Evolutionary conservation across 2,113 vertebrate species (phyloP).

Genomic region (Stegastes partitus): DNA sequence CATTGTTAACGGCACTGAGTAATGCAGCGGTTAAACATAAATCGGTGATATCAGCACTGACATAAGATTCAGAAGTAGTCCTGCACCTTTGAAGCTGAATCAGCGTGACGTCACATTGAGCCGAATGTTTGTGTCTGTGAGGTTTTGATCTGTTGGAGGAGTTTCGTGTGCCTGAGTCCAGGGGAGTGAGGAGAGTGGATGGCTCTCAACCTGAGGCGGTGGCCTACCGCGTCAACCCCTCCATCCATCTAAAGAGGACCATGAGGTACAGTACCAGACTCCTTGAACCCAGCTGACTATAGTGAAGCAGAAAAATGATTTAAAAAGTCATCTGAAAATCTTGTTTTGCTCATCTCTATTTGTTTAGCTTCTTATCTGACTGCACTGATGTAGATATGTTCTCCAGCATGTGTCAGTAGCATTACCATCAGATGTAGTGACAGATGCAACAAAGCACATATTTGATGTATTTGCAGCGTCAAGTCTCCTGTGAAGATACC

Average conservation of each 20-base stretch:
- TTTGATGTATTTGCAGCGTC: too few relatives aligned
- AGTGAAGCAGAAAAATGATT: background rate
- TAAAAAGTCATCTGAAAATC: background rate
- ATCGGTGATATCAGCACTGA: conserved; percentile 28
- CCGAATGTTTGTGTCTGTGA: conserved; percentile 58
- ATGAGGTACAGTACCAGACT: conserved; percentile 57
- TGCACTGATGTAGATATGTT: background rate
- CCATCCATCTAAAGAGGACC: conserved; percentile 73
- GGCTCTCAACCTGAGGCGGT: conserved; percentile 78
- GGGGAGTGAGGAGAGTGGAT: conserved; percentile 73
- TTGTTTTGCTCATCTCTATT: background rate
- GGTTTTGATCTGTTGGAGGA: conserved; percentile 84
- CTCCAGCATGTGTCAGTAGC: background rate
- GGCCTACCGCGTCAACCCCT: conserved; percentile 80
- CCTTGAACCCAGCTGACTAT: background rate
- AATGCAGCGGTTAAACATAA: conserved; percentile 25
- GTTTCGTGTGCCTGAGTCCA: conserved; percentile 76
- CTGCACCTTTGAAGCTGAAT: conserved; percentile 20
- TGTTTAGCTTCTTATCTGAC: background rate
- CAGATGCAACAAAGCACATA: conserved; percentile 7
- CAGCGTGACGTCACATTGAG: conserved; percentile 29
- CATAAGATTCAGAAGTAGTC: conserved; percentile 32
- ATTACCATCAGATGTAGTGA: conserved; percentile 4
- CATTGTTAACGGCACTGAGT: conserved; percentile 27
- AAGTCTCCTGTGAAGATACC: conserved; percentile 18